A percentile compares a stretch with the other conserved stretches of the same genome.
Evolutionary conservation across 2,797 vertebrate species (phyloP).

Genomic region (Jordanella pulchra): DNA sequence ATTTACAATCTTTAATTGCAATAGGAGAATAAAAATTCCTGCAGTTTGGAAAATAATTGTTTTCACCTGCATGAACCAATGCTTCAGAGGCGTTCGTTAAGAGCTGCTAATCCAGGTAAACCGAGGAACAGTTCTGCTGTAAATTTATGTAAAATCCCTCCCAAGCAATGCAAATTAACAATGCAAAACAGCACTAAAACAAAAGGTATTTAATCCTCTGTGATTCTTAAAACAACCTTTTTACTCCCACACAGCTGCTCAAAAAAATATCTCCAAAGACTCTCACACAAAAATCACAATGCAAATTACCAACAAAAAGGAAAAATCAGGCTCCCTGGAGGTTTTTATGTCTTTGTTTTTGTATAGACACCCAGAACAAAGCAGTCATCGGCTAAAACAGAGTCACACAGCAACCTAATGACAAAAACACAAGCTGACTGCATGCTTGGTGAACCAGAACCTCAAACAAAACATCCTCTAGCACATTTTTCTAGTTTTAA

Average conservation of each 20-base stretch:
- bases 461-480: no score
- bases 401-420: conserved; percentile 26
- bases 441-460: conserved; percentile 4
- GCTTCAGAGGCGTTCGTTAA: background rate
- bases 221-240: conserved; percentile 34
- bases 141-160: conserved; percentile 25
- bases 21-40: no score
- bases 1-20: no score
- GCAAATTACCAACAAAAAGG: conserved; percentile 56
- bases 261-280: conserved; percentile 51
- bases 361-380: conserved; percentile 39
- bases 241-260: conserved; percentile 64
- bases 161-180: conserved; percentile 45
- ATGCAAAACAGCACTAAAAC: conserved; percentile 46
- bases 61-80: background rate
- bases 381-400: conserved; percentile 11
- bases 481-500: no score
- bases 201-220: conserved; percentile 37
- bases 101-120: conserved; percentile 12
- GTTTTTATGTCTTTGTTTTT: conserved; percentile 21
- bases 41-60: background rate
- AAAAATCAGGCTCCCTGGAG: conserved; percentile 39
- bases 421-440: conserved; percentile 29
- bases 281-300: conserved; percentile 52
- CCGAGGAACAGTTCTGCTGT: background rate